Evolutionary conservation across 2,888 invertebrate genomes (phyloP).

Genomic region (Gandaritis pyraliata): DNA sequence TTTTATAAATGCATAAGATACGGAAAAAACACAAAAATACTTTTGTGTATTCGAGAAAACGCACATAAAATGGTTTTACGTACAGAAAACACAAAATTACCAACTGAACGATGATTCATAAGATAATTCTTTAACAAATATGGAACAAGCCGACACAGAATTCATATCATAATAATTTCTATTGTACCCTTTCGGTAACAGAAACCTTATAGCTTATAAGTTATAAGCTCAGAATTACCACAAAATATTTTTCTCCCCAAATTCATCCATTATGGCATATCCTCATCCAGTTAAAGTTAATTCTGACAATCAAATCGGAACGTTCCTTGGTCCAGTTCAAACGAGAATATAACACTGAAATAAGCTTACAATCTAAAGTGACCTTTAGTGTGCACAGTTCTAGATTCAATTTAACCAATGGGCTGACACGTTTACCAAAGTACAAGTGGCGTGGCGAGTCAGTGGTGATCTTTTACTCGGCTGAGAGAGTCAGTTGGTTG

Average conservation of each 20-base stretch:
- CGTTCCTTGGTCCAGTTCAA: conserved; percentile 43
- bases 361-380: neutral
- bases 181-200: neutral
- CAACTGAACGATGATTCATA: too few species aligned
- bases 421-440: neutral
- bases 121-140: neutral
- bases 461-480: too few species aligned
- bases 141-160: neutral
- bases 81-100: too few species aligned
- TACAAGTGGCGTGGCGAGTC: neutral
- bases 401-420: neutral
- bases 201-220: too few species aligned
- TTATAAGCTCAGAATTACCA: conserved; percentile 12
- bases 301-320: conserved; percentile 69
- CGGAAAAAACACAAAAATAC: too few species aligned
- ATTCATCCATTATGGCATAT: conserved; percentile 35
- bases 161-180: neutral
- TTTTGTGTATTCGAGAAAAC: too few species aligned
- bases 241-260: conserved; percentile 16
- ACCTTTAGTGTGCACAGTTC: neutral
- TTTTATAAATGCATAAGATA: too few species aligned
- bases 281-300: conserved; percentile 61
- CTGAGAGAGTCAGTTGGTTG: too few species aligned
- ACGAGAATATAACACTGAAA: neutral
- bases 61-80: too few species aligned